Evolutionary conservation across 2,888 invertebrate genomes (phyloP).

Genomic region (Hydroisotoma schaefferi): DNA sequence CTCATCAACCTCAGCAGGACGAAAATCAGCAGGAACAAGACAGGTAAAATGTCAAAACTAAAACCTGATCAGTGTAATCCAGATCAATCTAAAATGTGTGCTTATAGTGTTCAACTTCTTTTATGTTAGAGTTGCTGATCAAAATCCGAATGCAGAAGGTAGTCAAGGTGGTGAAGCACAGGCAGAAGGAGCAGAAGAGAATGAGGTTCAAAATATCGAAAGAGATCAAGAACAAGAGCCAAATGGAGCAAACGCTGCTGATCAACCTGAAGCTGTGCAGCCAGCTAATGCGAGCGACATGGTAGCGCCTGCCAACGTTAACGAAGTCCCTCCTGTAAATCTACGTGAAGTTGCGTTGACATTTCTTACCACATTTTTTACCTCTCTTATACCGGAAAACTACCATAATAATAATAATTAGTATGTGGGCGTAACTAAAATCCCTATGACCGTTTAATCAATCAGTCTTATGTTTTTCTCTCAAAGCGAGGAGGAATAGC

Average conservation of each 20-base stretch:
- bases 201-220: slow-evolving; percentile 19
- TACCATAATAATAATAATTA: slow-evolving; percentile 53
- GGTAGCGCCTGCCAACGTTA: background rate
- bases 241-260: background rate
- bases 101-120: background rate
- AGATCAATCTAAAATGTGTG: background rate
- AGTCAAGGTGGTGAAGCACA: slow-evolving; percentile 2
- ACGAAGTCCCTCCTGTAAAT: slow-evolving; percentile 49
- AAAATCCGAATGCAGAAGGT: slow-evolving; percentile 4
- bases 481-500: no score
- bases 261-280: background rate
- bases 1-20: background rate
- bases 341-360: slow-evolving; percentile 77
- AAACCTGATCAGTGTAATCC: no score
- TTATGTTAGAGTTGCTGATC: background rate
- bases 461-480: no score
- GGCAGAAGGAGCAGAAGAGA: background rate
- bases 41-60: no score
- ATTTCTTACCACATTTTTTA: slow-evolving; percentile 87
- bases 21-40: background rate
- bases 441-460: background rate
- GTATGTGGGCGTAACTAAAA: background rate
- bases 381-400: slow-evolving; percentile 88
- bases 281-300: background rate
- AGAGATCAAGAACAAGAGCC: slow-evolving; percentile 7